Percentiles rank a stretch among this genome's conserved stretches.
Evolutionary conservation across 2,113 vertebrate genomes (phyloP).

Genomic region (Lophius piscatorius): DNA sequence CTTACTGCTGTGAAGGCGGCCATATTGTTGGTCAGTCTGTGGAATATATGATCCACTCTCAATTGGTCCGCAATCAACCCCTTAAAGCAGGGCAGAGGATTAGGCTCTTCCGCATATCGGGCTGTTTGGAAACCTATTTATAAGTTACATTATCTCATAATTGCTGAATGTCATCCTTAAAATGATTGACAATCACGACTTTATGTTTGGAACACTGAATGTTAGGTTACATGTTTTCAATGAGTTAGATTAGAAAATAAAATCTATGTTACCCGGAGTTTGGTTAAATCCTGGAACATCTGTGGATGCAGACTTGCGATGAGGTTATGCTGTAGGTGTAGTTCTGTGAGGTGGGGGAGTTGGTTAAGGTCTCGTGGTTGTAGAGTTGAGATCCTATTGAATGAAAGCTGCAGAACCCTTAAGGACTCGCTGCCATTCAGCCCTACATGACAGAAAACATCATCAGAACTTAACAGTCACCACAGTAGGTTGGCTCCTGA

Average conservation of each 20-base stretch:
- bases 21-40: no score
- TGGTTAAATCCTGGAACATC: slow-evolving; percentile 80
- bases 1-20: no score
- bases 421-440: slow-evolving; percentile 67
- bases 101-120: no score
- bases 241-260: background rate
- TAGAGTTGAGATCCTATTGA: slow-evolving; percentile 82
- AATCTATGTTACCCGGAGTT: slow-evolving; percentile 80
- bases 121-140: no score
- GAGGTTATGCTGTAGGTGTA: slow-evolving; percentile 84
- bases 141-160: background rate
- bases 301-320: slow-evolving; percentile 82
- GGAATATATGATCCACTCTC: no score
- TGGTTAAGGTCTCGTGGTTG: slow-evolving; percentile 72
- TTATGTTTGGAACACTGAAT: background rate
- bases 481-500: background rate
- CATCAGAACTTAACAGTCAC: slow-evolving; percentile 14
- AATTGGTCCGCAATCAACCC: no score
- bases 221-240: background rate
- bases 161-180: no score
- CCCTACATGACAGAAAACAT: slow-evolving; percentile 60
- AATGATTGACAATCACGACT: no score
- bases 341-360: slow-evolving; percentile 78
- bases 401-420: slow-evolving; percentile 82
- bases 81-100: no score